Base-by-base conservation (phyloP, 2,113 vertebrate genomes). In the Gallinago undulata region DNA sequence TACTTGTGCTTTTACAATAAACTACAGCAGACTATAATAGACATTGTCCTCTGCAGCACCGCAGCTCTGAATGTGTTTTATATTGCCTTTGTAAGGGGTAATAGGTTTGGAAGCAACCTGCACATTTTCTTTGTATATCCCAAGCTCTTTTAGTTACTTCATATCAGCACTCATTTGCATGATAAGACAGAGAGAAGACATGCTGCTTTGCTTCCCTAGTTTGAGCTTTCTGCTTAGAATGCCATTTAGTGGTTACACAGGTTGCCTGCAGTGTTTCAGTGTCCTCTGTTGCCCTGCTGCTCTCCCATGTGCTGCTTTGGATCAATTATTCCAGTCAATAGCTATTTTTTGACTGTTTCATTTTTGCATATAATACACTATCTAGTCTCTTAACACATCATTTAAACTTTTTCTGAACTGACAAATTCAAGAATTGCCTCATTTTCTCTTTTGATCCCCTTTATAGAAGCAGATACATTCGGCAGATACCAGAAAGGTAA, bases 301-400 rank as follows among this genome's bases (percentile, higher is more conserved):
- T 37, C 74, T 63, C 77, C 24, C 10, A 1, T 3, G 47, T 10
- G 28, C 66, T 67, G 48, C 35, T 59, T 33, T 60, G 43, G 45
- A 94, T 92, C 88, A 93, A 92, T 90, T 80, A 50, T 59, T 77
- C 30, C 39, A 76, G 85, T 92, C 90, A 96, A 96, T 94, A 95
- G 83, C n/a, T 50, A 62, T 55, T 85, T 82, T 55, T 67, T 13
- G 45, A 80, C 59, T 82, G 28, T 35, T 88, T 77, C 43, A 56
- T 77, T 93, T 94, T 89, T 94, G 72, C 85, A 56, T 94, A 67
- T 76, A 62, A 77, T n/a, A 64, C 16, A 62, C 78, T 13, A 66
- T 50, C 67, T 41, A 83, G 27, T 27, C 70, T 91, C 85, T 88
- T 67, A 95, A 86, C 79, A 87, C 41, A 83, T 89, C 50, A 83